phyloP scores from a whole-genome alignment of 1,140 invertebrate genomes.

The Solenopsis invicta region DNA sequence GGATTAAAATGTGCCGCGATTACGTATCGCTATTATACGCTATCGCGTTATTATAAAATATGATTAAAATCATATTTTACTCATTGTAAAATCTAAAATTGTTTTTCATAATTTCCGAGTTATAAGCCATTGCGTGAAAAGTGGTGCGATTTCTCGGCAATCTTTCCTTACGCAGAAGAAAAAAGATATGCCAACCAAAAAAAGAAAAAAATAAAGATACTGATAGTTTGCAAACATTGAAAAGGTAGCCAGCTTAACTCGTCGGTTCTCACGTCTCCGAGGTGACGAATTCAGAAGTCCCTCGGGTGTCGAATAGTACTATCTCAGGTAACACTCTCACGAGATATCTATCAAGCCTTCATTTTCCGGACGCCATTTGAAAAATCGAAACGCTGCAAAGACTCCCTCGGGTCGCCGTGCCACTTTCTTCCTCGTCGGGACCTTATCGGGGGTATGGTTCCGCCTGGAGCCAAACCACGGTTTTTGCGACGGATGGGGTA shows the following conservation, averaged over 20 bases:
- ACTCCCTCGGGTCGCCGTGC: slow-evolving; percentile 37
- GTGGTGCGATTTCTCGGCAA: too few species aligned
- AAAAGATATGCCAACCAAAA: too few species aligned
- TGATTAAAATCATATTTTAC: not conserved
- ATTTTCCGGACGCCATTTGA: slow-evolving; percentile 62
- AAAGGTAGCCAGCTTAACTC: slow-evolving; percentile 21
- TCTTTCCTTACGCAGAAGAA: too few species aligned
- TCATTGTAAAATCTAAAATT: too few species aligned
- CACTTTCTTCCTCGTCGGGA: slow-evolving; percentile 55
- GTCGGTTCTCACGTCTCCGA: not conserved
- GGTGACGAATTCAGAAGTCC: slow-evolving; percentile 9
- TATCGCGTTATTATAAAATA: slow-evolving; percentile 13
- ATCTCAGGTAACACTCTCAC: slow-evolving; percentile 61
- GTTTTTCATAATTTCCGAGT: too few species aligned
- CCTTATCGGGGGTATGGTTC: slow-evolving; percentile 63
- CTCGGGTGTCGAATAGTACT: slow-evolving; percentile 31
- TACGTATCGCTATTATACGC: not conserved
- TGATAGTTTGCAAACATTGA: slow-evolving; percentile 26
- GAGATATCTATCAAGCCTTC: slow-evolving; percentile 62
- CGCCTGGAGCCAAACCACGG: slow-evolving; percentile 68
- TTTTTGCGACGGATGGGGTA: slow-evolving; percentile 65
- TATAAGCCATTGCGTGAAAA: too few species aligned
- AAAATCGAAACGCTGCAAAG: slow-evolving; percentile 73
- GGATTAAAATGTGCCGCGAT: slow-evolving; percentile 10
- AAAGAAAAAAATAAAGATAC: not conserved